Conservation (phyloP, 2,113 vertebrate species). For the Mormoops blainvillei region DNA sequence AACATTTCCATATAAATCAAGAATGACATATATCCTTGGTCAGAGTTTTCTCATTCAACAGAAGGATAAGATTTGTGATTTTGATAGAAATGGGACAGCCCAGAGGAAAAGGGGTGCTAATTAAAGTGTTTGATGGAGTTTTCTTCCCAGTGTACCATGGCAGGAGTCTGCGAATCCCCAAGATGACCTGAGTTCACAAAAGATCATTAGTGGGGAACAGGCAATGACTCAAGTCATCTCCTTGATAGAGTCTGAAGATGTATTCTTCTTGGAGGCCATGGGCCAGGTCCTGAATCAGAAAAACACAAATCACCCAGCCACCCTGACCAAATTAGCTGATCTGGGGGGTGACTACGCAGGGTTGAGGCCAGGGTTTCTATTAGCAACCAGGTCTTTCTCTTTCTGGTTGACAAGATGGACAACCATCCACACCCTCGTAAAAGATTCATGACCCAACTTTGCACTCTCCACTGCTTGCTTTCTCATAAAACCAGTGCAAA, state of each 20-base stretch:
- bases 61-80: neutral
- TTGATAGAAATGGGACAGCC: neutral
- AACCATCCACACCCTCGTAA: slow-evolving; percentile 81
- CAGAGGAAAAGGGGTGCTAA: neutral
- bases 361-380: slow-evolving; percentile 74
- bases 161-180: neutral
- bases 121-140: neutral
- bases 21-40: neutral
- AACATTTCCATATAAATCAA: neutral
- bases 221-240: neutral
- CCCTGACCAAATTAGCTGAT: slow-evolving; percentile 30
- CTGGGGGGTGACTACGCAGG: slow-evolving; percentile 51
- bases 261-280: slow-evolving; percentile 25
- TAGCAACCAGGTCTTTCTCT: slow-evolving; percentile 76
- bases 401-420: slow-evolving; percentile 80
- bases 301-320: neutral
- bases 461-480: slow-evolving; percentile 82
- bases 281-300: slow-evolving; percentile 23
- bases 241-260: neutral
- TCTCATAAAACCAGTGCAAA: slow-evolving; percentile 88
- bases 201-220: neutral
- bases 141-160: neutral
- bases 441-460: slow-evolving; percentile 88
- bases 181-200: neutral
- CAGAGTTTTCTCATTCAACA: neutral